Evolutionary conservation across 2,888 invertebrate species (phyloP), one percentile per base, ranked within the genome.

Genomic region (Bombylius discolor): DNA sequence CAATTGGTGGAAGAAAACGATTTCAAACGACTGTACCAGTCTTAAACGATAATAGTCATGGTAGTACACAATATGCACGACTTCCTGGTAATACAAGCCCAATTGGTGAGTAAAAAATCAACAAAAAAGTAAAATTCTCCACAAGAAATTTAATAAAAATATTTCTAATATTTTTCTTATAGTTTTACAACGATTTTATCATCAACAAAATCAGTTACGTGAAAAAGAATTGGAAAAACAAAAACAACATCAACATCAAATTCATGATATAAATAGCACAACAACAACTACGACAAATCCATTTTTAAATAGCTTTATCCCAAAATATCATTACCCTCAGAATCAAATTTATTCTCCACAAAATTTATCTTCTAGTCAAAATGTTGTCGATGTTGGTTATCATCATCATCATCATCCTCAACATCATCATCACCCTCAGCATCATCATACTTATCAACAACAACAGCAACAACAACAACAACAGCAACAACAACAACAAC

Each of bases 131-230:
- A 36, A 36, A 36, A 9, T 8, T 8, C 4, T 6, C 6, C 1
- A 3, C 9, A 4, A 36, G 4, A 36, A 36, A 36, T 1, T 4
- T 36, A 36, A 13, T 12, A 44, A 12, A 44, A 12, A 44, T 9
- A 45, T 14, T 45, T 45, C 3, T 23, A 23, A 23, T 23, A 23
- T 23, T 23, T 56, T 45, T 49, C 14, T 60, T 60, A n/a, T 51
- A 71, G 84, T 87, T 58, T 76, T 87, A 62, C 87, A 87, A 69
- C 78, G 87, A 69, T 87, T 86, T 69, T 84, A 84, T 67, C 87
- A 87, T 70, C 87, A 87, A 68, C 86, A 83, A 67, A 85, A 84
- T 67, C 87, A 87, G 70, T 73, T 79, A 62, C 77, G 85, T 60
- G 77, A 84, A 62, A 80, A 68, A 58, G 73, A 73, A 61, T 60